Evolutionary conservation across 2,888 invertebrate species (phyloP).

Genomic region (Trichogramma dendrolimi): DNA sequence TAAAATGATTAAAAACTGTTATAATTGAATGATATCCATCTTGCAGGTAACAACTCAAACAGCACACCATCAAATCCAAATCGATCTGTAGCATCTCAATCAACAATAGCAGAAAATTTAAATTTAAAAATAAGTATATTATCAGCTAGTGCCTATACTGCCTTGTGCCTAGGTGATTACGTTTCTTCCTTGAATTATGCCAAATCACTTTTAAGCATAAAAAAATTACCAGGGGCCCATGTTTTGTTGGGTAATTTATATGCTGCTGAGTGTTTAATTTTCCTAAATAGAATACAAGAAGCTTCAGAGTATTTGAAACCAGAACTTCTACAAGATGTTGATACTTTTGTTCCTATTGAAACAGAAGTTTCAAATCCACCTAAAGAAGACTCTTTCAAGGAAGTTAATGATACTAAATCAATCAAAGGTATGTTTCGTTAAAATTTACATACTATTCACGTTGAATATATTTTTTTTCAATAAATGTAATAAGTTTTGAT

Average conservation of each 20-base stretch:
- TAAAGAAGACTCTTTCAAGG: slow-evolving; percentile 53
- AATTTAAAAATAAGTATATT: slow-evolving; percentile 60
- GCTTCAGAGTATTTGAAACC: slow-evolving; percentile 81
- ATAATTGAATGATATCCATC: background rate
- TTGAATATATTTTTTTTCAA: background rate
- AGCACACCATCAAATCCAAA: slow-evolving; percentile 18
- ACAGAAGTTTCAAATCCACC: slow-evolving; percentile 34
- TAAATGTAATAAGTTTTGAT: background rate
- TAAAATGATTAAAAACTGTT: background rate
- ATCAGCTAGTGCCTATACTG: slow-evolving; percentile 78
- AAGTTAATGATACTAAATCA: slow-evolving; percentile 44
- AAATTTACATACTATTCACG: background rate
- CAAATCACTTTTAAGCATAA: slow-evolving; percentile 67
- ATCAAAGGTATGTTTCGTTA: slow-evolving; percentile 35
- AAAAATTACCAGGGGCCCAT: slow-evolving; percentile 68
- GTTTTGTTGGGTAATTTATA: slow-evolving; percentile 81
- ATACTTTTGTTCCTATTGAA: slow-evolving; percentile 47
- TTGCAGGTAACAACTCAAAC: slow-evolving; percentile 12
- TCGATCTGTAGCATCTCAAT: slow-evolving; percentile 34
- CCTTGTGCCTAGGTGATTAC: slow-evolving; percentile 80
- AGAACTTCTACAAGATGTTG: slow-evolving; percentile 62
- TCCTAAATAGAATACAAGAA: slow-evolving; percentile 76
- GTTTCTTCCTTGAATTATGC: slow-evolving; percentile 74
- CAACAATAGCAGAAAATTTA: slow-evolving; percentile 39
- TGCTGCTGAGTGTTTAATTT: slow-evolving; percentile 81